Base-by-base conservation (phyloP, 2,888 invertebrate genomes). In the Scaptomyza flava region DNA sequence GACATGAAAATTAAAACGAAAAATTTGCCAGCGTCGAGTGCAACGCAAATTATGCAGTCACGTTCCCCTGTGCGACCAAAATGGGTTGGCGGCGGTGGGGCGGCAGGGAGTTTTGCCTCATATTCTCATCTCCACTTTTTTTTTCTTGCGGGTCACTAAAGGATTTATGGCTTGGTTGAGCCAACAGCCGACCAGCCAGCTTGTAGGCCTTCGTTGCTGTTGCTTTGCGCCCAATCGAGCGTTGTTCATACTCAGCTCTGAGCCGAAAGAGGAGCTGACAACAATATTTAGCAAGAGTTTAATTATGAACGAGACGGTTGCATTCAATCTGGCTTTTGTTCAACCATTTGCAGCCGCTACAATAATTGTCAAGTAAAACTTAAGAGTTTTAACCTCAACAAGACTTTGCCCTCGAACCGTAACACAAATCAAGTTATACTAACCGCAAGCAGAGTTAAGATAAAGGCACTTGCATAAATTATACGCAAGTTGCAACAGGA, bases 21-120 rank as follows among this genome's bases (percentile, higher is more conserved):
- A 81, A 89, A 56, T 71, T 71, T 66, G 66, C 48, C 68, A 79
- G 52, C 46, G 62, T 27, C 51, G 64, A 54, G 61, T 54, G 53
- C 33, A 89, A 68, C 67, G 68, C 86, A 88, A 84, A 88, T 84
- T 89, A 89, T 84, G 88, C 86, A 84, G 88, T 87, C 89, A 82
- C 73, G 77, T 84, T 77, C 80, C 84, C 43, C 31, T 17, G 45
- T 38, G 53, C 54, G 48, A 51, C 56, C 46, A 34, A 43, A 58
- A 71, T 76, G 65, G 65, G 27, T 17, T 17, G 60, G 68, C 11
- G 33, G 12, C n/a, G n/a, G n/a, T n/a, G n/a, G n/a, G n/a, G n/a
- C n/a, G n/a, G n/a, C n/a, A n/a, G 4, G n/a, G 81, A 2, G 4
- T 23, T 27, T 27, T 27, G 60, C 65, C 70, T 89, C 61, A 81